phyloP scores from a whole-genome alignment of 2,888 invertebrate genomes.

The Tetheella fluctuosa region DNA sequence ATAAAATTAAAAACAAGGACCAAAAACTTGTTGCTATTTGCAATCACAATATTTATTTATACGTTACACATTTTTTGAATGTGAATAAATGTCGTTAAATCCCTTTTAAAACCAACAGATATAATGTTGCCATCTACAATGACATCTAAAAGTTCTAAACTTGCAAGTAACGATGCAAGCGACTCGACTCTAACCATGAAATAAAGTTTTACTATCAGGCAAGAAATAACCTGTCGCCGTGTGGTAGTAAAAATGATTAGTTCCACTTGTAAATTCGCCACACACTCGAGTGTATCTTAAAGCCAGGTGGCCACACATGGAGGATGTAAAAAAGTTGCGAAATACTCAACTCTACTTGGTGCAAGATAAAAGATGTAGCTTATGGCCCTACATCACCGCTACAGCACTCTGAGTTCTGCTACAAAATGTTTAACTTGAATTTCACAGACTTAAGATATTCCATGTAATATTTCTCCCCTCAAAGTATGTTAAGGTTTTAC shows the following conservation, averaged over 20 bases:
- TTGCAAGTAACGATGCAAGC: constrained; percentile 27
- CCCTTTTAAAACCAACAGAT: background rate
- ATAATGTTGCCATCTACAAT: background rate
- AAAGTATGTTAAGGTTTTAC: too few species aligned
- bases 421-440: too few species aligned
- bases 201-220: constrained; percentile 38
- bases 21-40: too few species aligned
- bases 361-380: too few species aligned
- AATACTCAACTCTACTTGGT: background rate
- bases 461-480: too few species aligned
- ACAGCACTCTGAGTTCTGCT: too few species aligned
- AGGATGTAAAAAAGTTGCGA: background rate
- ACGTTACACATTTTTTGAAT: too few species aligned
- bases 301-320: constrained; percentile 7
- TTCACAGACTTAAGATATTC: too few species aligned
- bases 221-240: constrained; percentile 32
- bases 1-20: too few species aligned
- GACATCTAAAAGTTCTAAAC: constrained; percentile 17
- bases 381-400: too few species aligned
- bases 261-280: constrained; percentile 47
- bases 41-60: too few species aligned
- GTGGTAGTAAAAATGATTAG: constrained; percentile 55
- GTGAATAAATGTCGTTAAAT: too few species aligned
- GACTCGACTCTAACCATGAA: constrained; percentile 26
- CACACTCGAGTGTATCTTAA: constrained; percentile 22